Evolutionary conservation across 2,113 vertebrate genomes (phyloP).

Genomic region (Ia io): DNA sequence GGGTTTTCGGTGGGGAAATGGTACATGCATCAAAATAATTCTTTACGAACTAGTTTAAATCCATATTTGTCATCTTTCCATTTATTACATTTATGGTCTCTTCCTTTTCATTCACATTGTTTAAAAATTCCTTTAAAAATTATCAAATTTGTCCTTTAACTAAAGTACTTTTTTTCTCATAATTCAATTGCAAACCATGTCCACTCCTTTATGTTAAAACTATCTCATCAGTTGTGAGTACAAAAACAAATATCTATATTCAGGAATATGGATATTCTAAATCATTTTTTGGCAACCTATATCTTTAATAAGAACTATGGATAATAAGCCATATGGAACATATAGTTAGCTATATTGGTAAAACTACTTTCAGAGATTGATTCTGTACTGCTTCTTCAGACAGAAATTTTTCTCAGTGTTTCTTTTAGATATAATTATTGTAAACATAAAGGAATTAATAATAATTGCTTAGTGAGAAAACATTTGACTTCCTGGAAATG

Average conservation of each 20-base stretch:
- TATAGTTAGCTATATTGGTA: not conserved
- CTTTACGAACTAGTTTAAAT: not conserved
- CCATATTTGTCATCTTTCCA: not conserved
- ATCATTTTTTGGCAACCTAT: not conserved
- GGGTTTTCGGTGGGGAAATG: not conserved
- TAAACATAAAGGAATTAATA: slow-evolving; percentile 23
- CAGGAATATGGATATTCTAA: not conserved
- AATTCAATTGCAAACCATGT: not conserved
- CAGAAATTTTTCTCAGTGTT: not conserved
- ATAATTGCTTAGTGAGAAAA: slow-evolving; percentile 33
- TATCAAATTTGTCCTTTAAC: not conserved
- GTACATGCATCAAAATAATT: not conserved
- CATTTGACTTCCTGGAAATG: slow-evolving; percentile 41
- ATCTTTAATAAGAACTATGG: not conserved
- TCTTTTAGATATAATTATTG: slow-evolving; percentile 28
- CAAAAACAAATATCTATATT: not conserved
- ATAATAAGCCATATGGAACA: not conserved
- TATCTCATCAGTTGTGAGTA: not conserved
- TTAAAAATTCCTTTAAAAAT: not conserved
- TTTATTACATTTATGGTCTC: not conserved
- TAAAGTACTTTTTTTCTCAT: not conserved
- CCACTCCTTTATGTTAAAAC: not conserved
- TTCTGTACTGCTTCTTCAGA: not conserved
- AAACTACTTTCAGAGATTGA: not conserved
- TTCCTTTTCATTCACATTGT: not conserved